Evolutionary conservation across 2,797 vertebrate species (phyloP), one percentile per base, ranked within the genome.

Genomic region (Platalea minor): DNA sequence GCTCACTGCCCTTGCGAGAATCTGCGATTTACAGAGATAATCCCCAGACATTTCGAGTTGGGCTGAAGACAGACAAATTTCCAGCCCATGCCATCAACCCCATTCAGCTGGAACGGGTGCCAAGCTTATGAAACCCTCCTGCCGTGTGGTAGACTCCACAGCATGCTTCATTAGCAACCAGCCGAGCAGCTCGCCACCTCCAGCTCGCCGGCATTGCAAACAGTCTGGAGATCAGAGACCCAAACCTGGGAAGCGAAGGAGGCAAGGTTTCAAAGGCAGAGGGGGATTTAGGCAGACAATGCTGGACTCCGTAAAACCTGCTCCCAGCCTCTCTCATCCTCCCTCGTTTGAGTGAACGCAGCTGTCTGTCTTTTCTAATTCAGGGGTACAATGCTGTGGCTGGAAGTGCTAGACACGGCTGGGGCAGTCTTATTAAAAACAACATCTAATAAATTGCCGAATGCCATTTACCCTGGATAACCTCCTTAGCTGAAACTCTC

Each of bases 51-150:
- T 95, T 95, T 95, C 94, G 78, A 94, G 89, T 93, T 94, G 95
- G 94, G 95, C 88, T 92, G 95, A 91, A 89, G 96, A 93, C 25
- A 95, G 92, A 95, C 77, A 64, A 46, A 94, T 77, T 97, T 97
- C 80, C 69, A 97, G 94, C 94, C 95, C 43, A 64, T 98, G 97
- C 98, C 96, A 97, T 98, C 97, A 94, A 73, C 80, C 90, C 96
- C 96, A 96, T 96, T 96, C 93, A 96, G 92, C 46, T 82, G 97
- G 96, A 97, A 33, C 92, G 91, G 95, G 91, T 84, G 94, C 80
- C 91, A 65, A 19, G 94, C 94, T 79, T 70, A 97, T 59, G 95
- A 94, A 97, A 97, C 64, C 83, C 94, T 95, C 60, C 88, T 70
- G 95, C 94, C 78, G 91, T 45, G 91, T 45, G 88, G 95, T 59